Base-by-base conservation (phyloP, 2,888 invertebrate species). In the Nebria brevicollis region DNA sequence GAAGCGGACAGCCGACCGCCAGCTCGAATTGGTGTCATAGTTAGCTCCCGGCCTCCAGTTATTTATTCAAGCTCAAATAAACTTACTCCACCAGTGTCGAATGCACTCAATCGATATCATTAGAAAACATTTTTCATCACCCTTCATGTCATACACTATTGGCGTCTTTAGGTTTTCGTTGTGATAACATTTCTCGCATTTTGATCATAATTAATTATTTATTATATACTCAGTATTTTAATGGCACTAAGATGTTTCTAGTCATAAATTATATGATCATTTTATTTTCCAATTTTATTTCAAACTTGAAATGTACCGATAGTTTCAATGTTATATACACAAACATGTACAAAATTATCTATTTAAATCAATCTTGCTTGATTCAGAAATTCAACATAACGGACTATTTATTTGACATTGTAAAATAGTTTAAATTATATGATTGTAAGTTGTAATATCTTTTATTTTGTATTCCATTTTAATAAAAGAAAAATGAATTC, bases 61-160 rank as follows among this genome's bases (percentile, higher is more conserved):
- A 72, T 78, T 26, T 78, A 78, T 65, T 15, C 72, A n/a, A 64
- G 64, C 43, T 65, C 72, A 11, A 41, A 72, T 41, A 66, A 64
- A 66, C 64, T 65, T 26, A 54, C 34, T 41, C 70, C 70, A 25
- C 20, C 34, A 70, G 70, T 34, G 13, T 70, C 70, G 26, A 70
- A 70, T 25, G 34, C 70, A 70, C 54, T 54, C 54, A 11, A 54
- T 13, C 54, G 54, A 54, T 54, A 54, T 8, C 54, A 54, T 54
- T 54, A 54, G 8, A 54, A 54, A 8, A 54, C 4, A 54, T 13
- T 11, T 54, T 11, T 54, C 4, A 11, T 54, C 54, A 54, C 54
- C 54, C 8, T 54, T n/a, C n/a, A n/a, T n/a, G 0, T 54, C 54
- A 54, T 54, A 3, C 54, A 54, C 8, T 54, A 54, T 8, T 11